phyloP scores from a whole-genome alignment of 1,140 invertebrate species.

The Sesamia nonagrioides region DNA sequence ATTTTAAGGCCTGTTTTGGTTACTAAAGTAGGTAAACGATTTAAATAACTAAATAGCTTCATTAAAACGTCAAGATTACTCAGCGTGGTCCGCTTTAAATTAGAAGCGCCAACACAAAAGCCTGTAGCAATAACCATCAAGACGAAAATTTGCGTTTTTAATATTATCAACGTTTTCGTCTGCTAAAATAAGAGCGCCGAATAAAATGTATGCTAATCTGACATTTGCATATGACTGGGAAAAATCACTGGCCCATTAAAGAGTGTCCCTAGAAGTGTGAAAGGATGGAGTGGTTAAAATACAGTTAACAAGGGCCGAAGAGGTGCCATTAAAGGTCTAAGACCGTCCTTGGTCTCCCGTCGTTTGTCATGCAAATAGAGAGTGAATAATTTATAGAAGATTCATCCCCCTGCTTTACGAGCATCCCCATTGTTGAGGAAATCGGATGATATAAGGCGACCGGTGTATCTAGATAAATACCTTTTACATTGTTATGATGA shows the following conservation, averaged over 20 bases:
- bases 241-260: slow-evolving; percentile 80
- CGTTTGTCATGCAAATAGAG: slow-evolving; percentile 84
- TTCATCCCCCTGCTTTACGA: slow-evolving; percentile 67
- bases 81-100: background rate
- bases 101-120: slow-evolving; percentile 33
- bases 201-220: slow-evolving; percentile 80
- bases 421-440: slow-evolving; percentile 65
- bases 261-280: slow-evolving; percentile 65
- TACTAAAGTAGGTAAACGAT: slow-evolving; percentile 16
- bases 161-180: slow-evolving; percentile 63
- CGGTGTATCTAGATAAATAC: slow-evolving; percentile 45
- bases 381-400: slow-evolving; percentile 83
- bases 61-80: slow-evolving; percentile 30
- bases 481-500: slow-evolving; percentile 40
- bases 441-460: slow-evolving; percentile 52
- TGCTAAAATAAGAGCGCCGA: slow-evolving; percentile 57
- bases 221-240: slow-evolving; percentile 79
- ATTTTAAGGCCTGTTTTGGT: background rate
- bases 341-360: slow-evolving; percentile 70
- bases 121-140: slow-evolving; percentile 29
- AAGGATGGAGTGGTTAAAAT: slow-evolving; percentile 68
- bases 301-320: slow-evolving; percentile 70
- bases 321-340: slow-evolving; percentile 78
- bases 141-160: slow-evolving; percentile 62
- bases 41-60: slow-evolving; percentile 25